Evolutionary conservation across 1,140 invertebrate genomes (phyloP), one percentile per base, ranked within the genome.

Genomic region (Coelopa frigida): DNA sequence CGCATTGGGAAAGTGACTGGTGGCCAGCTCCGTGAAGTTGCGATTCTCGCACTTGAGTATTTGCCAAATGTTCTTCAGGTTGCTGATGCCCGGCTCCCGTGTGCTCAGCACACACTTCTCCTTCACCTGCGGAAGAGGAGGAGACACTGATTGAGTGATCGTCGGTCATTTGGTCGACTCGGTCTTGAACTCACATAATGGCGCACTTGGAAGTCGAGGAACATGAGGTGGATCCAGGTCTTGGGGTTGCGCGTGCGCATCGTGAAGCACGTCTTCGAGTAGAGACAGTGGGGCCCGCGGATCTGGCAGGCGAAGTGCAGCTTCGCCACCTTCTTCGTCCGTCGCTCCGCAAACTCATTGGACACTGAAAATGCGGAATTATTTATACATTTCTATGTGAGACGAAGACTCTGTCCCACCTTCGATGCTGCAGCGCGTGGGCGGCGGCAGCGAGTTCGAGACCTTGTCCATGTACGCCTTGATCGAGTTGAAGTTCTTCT

Each of bases 151-250:
- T 24, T 36, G 8, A 35, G 18, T 14, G 8, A 36, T 24, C 18
- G 8, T 14, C 27, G 21, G 18, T 15, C 15, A 29, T 5, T 29
- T 33, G 2, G 21, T 44, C 31, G 12, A 11, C n/a, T 10, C 12
- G 17, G 17, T 26, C 7, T 0, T 5, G 20, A 32, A 67, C 61
- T 65, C 35, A 68, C 65, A 51, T 66, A 68, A 48, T 55, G 52
- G 10, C 59, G 56, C 70, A 84, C 82, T 76, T 89, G 85, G 54
- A 94, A 78, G 48, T 89, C 87, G 29, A 96, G 78, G 72, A 95
- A 94, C 89, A 95, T 95, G 14, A 96, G 76, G 75, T 95, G 92
- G 50, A 95, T 89, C 92, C 91, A 96, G 40, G 87, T 82, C 53
- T 87, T 78, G 10, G 91, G 85, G 70, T 87, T 82, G 52, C 87